These are phyloP conservation scores for Petaurus breviceps DNA, from an alignment of 2,113 vertebrate genomes.

Conservation along the genomic window DNA sequence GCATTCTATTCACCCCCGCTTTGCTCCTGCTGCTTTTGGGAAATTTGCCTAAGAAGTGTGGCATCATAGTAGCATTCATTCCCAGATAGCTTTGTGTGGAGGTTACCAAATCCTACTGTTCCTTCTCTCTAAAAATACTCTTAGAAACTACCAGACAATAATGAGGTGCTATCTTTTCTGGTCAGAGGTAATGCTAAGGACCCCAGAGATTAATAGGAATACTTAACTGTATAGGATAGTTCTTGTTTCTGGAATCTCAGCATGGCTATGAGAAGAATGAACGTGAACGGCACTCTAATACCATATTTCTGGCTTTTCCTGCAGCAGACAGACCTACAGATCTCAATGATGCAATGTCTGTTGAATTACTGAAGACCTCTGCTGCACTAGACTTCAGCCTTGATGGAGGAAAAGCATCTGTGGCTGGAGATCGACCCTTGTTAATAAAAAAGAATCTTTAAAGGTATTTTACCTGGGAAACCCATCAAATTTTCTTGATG, in stretches of 20 bases:
- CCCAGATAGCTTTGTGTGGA: neutral
- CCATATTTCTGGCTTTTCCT: accelerated
- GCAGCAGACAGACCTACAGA: slow-evolving; percentile 81
- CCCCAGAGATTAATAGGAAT: neutral
- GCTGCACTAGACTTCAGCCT: slow-evolving; percentile 94
- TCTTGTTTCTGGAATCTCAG: neutral
- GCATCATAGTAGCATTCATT: neutral
- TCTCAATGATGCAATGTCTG: slow-evolving; percentile 83
- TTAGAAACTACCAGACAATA: neutral
- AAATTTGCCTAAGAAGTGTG: no score
- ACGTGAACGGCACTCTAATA: neutral
- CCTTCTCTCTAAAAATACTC: neutral
- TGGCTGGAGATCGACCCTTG: slow-evolving; percentile 89
- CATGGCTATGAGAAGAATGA: neutral
- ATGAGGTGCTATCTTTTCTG: neutral
- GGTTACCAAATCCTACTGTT: neutral
- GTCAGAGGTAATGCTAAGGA: neutral
- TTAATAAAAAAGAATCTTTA: slow-evolving; percentile 92
- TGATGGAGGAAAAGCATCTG: slow-evolving; percentile 90
- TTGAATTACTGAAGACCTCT: slow-evolving; percentile 93
- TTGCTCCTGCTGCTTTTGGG: neutral
- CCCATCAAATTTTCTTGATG: no score
- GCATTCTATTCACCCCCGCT: neutral
- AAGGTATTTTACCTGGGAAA: slow-evolving; percentile 87
- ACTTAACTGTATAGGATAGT: neutral